Conservation (phyloP, 2,888 invertebrate species). For the Eupeodes luniger region DNA sequence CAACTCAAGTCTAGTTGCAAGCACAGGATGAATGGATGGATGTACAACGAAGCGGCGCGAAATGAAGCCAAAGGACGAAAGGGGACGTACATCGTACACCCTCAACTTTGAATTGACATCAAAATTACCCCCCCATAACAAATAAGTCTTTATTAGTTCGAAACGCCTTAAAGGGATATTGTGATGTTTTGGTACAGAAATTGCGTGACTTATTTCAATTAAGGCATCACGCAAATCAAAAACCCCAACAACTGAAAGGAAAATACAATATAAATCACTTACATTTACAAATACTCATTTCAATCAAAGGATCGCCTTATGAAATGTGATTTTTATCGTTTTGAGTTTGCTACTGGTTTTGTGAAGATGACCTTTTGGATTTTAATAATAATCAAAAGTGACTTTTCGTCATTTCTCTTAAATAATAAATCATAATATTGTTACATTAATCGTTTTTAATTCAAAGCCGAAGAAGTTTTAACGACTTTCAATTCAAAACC, state of each 20-base stretch:
- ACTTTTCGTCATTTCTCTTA: too few relatives aligned
- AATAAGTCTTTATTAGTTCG: not conserved
- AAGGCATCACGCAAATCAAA: not conserved
- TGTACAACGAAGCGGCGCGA: too few relatives aligned
- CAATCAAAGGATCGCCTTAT: not conserved
- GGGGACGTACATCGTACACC: not conserved
- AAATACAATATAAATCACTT: not conserved
- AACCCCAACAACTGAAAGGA: not conserved
- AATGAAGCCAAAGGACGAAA: too few relatives aligned
- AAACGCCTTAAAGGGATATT: not conserved
- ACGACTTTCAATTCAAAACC: too few relatives aligned
- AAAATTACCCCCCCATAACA: not conserved
- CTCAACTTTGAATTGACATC: not conserved
- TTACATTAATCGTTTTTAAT: too few relatives aligned
- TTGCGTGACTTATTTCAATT: slow-evolving; percentile 23
- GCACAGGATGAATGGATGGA: too few relatives aligned
- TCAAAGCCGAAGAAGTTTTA: too few relatives aligned
- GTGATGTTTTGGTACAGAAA: not conserved
- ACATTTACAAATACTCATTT: not conserved
- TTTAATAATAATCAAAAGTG: too few relatives aligned
- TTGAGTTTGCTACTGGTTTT: not conserved
- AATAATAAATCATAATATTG: too few relatives aligned
- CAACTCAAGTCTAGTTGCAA: not conserved
- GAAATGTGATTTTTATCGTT: not conserved
- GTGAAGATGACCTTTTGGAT: too few relatives aligned